Evolutionary conservation across 2,888 invertebrate genomes (phyloP).

Genomic region (Amblyteles armatorius): DNA sequence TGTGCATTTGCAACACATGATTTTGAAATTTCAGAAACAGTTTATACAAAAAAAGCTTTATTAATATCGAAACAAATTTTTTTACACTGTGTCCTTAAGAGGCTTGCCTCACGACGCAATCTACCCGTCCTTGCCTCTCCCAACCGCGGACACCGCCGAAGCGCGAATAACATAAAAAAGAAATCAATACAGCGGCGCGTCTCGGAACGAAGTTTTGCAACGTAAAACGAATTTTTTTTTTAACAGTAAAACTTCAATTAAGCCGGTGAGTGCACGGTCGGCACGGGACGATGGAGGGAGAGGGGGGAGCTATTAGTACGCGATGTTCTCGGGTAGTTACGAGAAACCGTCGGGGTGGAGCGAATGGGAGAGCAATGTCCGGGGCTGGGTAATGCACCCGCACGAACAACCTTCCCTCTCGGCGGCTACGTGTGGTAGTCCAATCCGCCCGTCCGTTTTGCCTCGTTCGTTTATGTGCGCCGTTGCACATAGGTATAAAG

Average conservation of each 20-base stretch:
- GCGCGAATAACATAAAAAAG: not conserved
- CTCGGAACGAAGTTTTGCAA: not conserved
- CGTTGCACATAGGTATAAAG: constrained; percentile 7
- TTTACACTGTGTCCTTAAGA: no score
- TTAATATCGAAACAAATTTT: no score
- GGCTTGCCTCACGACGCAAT: not conserved
- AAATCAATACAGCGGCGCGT: constrained; percentile 7
- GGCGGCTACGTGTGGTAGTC: not conserved
- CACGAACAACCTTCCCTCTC: constrained; percentile 23
- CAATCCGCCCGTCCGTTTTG: not conserved
- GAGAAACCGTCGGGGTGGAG: constrained; percentile 40
- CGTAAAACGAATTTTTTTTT: not conserved
- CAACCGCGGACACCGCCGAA: not conserved
- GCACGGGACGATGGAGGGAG: not conserved
- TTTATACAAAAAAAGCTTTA: no score
- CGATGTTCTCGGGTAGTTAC: constrained; percentile 49
- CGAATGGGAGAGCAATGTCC: constrained; percentile 35
- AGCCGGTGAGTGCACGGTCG: not conserved
- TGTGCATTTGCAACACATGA: no score
- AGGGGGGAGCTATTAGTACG: constrained; percentile 30
- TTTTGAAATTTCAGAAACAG: no score
- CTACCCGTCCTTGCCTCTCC: not conserved
- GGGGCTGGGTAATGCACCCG: constrained; percentile 34
- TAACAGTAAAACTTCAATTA: constrained; percentile 36
- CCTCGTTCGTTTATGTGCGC: constrained; percentile 3